These are phyloP conservation scores for Camelus dromedarius DNA, from an alignment of 2,113 vertebrate genomes.

Conservation along the genomic window DNA sequence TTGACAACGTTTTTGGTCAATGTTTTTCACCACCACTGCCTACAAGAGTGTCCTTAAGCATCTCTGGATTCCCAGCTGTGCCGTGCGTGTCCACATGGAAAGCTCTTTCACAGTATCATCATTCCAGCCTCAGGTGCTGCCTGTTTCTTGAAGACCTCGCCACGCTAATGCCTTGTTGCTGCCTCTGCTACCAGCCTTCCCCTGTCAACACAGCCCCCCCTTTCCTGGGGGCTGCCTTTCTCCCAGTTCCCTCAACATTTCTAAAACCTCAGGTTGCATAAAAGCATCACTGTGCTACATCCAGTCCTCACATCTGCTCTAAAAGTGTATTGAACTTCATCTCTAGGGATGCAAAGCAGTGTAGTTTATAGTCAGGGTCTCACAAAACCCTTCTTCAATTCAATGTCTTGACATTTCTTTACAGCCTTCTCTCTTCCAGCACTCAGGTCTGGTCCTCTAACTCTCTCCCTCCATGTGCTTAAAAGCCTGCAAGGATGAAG, in stretches of 20 bases:
- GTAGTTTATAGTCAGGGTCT: not conserved
- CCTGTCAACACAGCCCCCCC: fast-evolving
- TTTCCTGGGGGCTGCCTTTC: not conserved
- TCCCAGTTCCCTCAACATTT: not conserved
- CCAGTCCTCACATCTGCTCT: not conserved
- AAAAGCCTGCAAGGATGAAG: not conserved
- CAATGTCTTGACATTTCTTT: not conserved
- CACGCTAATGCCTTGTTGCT: not conserved
- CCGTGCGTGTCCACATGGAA: not conserved
- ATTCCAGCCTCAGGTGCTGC: not conserved
- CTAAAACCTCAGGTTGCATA: not conserved
- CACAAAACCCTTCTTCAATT: not conserved
- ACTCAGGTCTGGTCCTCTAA: not conserved
- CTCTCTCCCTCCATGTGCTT: not conserved
- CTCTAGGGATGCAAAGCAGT: not conserved
- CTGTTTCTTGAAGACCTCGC: not conserved
- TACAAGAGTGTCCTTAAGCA: not conserved
- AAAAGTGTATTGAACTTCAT: not conserved
- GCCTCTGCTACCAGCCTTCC: not conserved
- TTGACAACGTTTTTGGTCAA: not conserved
- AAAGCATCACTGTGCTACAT: not conserved
- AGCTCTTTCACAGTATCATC: not conserved
- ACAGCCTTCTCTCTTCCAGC: not conserved
- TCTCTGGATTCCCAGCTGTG: not conserved
- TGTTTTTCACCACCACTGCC: not conserved